Evolutionary conservation across 2,888 invertebrate species (phyloP), one percentile per base, ranked within the genome.

Genomic region (Melolontha melolontha): DNA sequence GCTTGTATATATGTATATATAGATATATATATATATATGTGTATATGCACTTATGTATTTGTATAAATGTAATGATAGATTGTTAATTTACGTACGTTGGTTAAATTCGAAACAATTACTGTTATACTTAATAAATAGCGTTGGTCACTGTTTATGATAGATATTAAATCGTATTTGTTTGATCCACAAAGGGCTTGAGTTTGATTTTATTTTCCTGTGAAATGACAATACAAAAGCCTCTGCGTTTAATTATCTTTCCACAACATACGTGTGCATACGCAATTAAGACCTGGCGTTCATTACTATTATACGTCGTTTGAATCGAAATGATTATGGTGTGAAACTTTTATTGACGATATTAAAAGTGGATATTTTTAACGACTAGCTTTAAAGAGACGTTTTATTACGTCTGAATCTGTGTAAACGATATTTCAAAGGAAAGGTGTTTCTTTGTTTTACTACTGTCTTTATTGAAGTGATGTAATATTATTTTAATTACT

Each of bases 271-370:
- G 27, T 51, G 59, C 29, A 47, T 41, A 10, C 29, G 47, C 59
- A 47, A 47, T 47, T 47, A 62, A 62, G 59, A 62, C 57, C 51
- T 50, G 27, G 12, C 27, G 41, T 64, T 64, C 16, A 49, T 63
- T 50, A 64, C 17, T 64, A 64, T 64, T 51, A 27, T 63, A 42
- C 57, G 57, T 42, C 57, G 42, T 57, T 57, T 57, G 29, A 29
- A 44, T 47, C 34, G 40, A 51, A 41, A 64, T 64, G 50, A 50
- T 64, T 16, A 64, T 40, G 22, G 59, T 62, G 47, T 34, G 59
- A 62, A 62, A 62, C 59, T 62, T 62, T 62, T 62, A 62, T 62
- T 47, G 59, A 29, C 39, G 59, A 62, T 47, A 47, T 62, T 62
- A 62, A 62, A 59, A 59, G 59, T 44, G 59, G 44, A 62, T 47